Evolutionary conservation across 1,140 invertebrate genomes (phyloP).

Genomic region (Stenopsyche tienmushanensis): DNA sequence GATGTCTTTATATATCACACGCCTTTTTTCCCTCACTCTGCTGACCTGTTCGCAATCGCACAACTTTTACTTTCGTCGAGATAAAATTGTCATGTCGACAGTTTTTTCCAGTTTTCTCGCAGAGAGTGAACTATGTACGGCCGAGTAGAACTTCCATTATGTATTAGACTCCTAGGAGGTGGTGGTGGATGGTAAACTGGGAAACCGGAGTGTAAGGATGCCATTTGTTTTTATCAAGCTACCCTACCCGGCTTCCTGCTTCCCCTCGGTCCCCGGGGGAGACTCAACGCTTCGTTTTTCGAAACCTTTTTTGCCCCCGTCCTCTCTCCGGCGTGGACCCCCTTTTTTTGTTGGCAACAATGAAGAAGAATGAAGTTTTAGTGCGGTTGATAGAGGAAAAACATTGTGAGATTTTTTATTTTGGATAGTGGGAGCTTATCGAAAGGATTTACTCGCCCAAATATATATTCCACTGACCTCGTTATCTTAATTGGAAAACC

Average conservation of each 20-base stretch:
- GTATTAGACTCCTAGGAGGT: constrained; percentile 39
- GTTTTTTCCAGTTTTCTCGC: constrained; percentile 38
- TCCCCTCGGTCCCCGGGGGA: constrained; percentile 35
- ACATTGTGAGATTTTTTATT: constrained; percentile 32
- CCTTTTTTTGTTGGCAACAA: constrained; percentile 39
- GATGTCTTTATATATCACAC: background rate
- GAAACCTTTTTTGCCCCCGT: constrained; percentile 39
- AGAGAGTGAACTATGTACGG: constrained; percentile 35
- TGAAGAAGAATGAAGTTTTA: constrained; percentile 41
- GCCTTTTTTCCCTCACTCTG: constrained; percentile 25
- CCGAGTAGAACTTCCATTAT: constrained; percentile 42
- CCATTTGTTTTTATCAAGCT: constrained; percentile 43
- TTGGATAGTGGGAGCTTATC: constrained; percentile 21
- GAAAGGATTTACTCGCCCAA: constrained; percentile 17
- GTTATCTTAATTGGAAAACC: constrained; percentile 16
- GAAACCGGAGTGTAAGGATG: constrained; percentile 41
- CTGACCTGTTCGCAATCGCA: constrained; percentile 35
- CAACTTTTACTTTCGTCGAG: constrained; percentile 39
- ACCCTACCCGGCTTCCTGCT: constrained; percentile 32
- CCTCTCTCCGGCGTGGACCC: constrained; percentile 16
- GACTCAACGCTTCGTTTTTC: constrained; percentile 42
- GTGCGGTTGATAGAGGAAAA: constrained; percentile 39
- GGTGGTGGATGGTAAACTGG: constrained; percentile 30
- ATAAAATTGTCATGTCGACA: constrained; percentile 41
- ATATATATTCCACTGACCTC: background rate